phyloP scores from a whole-genome alignment of 1,140 invertebrate genomes.

The Drosophila grimshawi region DNA sequence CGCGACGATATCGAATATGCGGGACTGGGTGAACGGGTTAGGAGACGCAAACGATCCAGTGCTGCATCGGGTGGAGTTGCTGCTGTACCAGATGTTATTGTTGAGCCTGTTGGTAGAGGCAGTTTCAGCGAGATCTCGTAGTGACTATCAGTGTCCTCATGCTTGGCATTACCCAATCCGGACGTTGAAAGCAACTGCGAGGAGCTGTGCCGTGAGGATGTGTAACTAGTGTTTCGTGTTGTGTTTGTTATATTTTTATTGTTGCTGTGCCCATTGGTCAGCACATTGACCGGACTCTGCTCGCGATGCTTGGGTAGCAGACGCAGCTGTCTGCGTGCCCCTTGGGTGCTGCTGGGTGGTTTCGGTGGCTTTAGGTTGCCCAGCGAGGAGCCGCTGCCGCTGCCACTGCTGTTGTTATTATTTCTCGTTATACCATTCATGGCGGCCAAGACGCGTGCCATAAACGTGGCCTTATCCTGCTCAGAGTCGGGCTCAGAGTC shows the following conservation, averaged over 20 bases:
- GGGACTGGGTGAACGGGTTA: slow-evolving; percentile 78
- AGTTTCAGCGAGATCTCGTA: slow-evolving; percentile 78
- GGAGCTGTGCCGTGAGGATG: slow-evolving; percentile 39
- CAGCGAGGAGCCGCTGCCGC: slow-evolving; percentile 59
- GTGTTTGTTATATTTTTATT: not conserved
- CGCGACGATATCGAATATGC: slow-evolving; percentile 66
- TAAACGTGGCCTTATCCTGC: slow-evolving; percentile 64
- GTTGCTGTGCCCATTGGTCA: slow-evolving; percentile 56
- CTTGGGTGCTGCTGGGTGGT: slow-evolving; percentile 63
- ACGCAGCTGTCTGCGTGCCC: slow-evolving; percentile 67
- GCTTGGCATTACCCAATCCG: slow-evolving; percentile 51
- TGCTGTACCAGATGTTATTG: slow-evolving; percentile 1
- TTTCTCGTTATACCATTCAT: slow-evolving; percentile 67
- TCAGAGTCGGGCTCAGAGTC: slow-evolving; percentile 27
- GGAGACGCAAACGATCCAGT: slow-evolving; percentile 58
- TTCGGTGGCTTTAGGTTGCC: slow-evolving; percentile 64
- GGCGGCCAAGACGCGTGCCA: slow-evolving; percentile 70
- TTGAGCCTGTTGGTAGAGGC: slow-evolving; percentile 62
- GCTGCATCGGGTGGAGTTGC: slow-evolving; percentile 18
- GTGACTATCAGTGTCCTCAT: slow-evolving; percentile 55
- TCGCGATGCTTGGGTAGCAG: slow-evolving; percentile 74
- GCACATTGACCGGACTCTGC: slow-evolving; percentile 62
- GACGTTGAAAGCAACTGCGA: slow-evolving; percentile 63
- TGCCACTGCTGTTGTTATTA: slow-evolving; percentile 55
- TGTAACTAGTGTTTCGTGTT: slow-evolving; percentile 28